A percentile compares a stretch with the other conserved stretches of the same genome.
These are phyloP conservation scores for Metopia argyrocephala DNA, from an alignment of 2,888 invertebrate species.

Conservation along the genomic window DNA sequence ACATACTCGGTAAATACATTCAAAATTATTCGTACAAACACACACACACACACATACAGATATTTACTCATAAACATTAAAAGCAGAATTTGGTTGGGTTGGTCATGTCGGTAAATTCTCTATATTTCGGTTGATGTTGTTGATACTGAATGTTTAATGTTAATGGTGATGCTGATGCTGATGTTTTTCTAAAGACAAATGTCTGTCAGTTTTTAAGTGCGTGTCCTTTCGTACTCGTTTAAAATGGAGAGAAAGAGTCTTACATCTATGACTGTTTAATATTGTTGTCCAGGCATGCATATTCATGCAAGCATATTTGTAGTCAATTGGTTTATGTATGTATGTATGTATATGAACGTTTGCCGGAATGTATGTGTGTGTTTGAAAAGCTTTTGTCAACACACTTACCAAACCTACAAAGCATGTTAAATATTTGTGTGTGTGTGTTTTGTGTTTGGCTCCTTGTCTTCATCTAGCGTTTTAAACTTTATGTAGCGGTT, in stretches of 20 bases:
- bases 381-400: no score
- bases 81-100: constrained; percentile 9
- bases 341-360: not conserved
- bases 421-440: constrained; percentile 20
- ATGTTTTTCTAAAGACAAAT: constrained; percentile 44
- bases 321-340: constrained; percentile 8
- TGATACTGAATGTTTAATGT: not conserved
- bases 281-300: not conserved
- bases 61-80: constrained; percentile 36
- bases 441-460: constrained; percentile 55
- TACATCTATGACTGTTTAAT: constrained; percentile 11
- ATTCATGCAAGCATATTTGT: no score
- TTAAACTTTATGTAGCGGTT: constrained; percentile 60
- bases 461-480: constrained; percentile 61
- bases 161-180: not conserved
- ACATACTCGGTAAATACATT: constrained; percentile 25
- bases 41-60: constrained; percentile 46
- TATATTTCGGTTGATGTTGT: constrained; percentile 6
- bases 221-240: constrained; percentile 41
- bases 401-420: no score
- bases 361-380: constrained; percentile 12
- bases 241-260: constrained; percentile 28
- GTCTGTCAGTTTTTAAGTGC: constrained; percentile 46
- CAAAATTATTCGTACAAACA: not conserved
- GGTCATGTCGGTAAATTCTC: constrained; percentile 55